phyloP scores from a whole-genome alignment of 2,113 vertebrate genomes.

The Mohoua ochrocephala region DNA sequence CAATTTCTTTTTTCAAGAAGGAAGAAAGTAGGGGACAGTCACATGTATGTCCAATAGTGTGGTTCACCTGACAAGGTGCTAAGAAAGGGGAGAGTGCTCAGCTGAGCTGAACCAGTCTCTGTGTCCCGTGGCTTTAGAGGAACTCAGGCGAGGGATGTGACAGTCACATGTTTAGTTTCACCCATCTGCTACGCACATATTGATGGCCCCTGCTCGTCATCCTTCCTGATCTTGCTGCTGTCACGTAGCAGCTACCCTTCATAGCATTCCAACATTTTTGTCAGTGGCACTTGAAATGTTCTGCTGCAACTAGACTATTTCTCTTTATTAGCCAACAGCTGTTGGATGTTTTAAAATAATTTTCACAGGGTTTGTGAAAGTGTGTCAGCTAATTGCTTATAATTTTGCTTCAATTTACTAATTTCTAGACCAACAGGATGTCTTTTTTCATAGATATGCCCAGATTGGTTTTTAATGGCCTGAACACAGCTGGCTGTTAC shows the following conservation, averaged over 20 bases:
- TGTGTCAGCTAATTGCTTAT: conserved; percentile 54
- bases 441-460: background rate
- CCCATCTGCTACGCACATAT: background rate
- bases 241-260: background rate
- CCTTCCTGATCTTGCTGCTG: background rate
- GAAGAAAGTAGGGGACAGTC: background rate
- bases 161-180: background rate
- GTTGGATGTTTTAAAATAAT: conserved; percentile 32
- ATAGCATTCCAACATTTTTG: background rate
- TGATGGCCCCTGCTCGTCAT: background rate
- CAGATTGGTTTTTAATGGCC: conserved; percentile 22
- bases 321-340: conserved; percentile 47
- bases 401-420: conserved; percentile 63
- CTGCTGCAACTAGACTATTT: background rate
- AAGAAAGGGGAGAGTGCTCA: background rate
- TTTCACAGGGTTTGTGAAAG: conserved; percentile 47
- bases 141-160: background rate
- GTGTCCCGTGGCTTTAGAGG: background rate
- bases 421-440: conserved; percentile 47
- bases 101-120: background rate
- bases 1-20: background rate
- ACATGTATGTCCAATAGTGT: background rate
- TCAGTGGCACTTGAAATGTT: conserved; percentile 7
- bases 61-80: background rate
- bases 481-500: conserved; percentile 6